Evolutionary conservation across 2,113 vertebrate species (phyloP).

Genomic region (Gallinago paraguaiae): DNA sequence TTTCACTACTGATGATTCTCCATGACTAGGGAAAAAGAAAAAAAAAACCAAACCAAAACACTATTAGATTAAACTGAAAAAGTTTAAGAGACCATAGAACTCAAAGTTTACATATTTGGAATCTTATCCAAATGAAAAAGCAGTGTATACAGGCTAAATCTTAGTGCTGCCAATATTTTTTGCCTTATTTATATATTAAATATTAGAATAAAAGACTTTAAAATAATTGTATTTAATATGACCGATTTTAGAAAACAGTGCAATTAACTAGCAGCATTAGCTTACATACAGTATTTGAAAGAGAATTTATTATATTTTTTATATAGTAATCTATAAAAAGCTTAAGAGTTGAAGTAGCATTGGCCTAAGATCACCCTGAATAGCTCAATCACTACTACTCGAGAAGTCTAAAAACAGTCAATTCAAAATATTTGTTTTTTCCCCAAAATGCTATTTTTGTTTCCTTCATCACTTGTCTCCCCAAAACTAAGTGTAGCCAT

Average conservation of each 20-base stretch:
- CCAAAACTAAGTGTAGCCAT: not conserved
- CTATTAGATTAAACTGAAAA: not conserved
- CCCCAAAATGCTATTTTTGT: not conserved
- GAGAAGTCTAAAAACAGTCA: not conserved
- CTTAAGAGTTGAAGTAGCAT: not conserved
- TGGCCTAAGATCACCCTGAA: not conserved
- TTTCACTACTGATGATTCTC: constrained; percentile 85
- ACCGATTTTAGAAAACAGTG: not conserved
- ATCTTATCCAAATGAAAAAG: not conserved
- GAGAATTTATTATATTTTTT: not conserved
- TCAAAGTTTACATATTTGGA: not conserved
- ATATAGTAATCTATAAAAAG: not conserved
- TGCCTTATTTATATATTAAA: not conserved
- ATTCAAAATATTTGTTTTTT: not conserved
- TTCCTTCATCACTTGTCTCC: not conserved
- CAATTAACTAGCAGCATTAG: not conserved
- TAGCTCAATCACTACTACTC: not conserved
- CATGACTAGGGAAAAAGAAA: constrained; percentile 73
- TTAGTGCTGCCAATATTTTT: not conserved
- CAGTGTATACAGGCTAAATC: not conserved
- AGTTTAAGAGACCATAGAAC: not conserved
- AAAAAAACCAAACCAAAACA: not conserved
- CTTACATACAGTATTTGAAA: not conserved
- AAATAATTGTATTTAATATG: not conserved
- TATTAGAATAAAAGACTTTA: not conserved